Percentiles rank a stretch among this genome's conserved stretches.
phyloP scores from a whole-genome alignment of 2,797 vertebrate species.

The Brotula barbata region DNA sequence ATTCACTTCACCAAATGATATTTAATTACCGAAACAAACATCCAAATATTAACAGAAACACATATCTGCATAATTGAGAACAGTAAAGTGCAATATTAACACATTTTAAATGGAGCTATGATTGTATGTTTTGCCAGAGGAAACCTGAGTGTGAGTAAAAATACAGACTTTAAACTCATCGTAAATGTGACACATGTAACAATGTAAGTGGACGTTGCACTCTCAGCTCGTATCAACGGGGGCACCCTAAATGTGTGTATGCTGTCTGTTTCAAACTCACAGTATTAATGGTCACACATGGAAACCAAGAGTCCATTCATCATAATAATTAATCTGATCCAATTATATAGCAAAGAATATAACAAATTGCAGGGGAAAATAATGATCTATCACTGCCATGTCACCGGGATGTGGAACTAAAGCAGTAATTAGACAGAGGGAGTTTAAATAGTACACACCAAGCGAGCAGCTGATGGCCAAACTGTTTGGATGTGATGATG shows the following conservation, averaged over 20 bases:
- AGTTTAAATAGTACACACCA: constrained; percentile 89
- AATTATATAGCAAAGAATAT: constrained; percentile 99
- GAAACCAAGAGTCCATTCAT: constrained; percentile 95
- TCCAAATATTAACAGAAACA: background rate
- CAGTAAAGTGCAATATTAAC: background rate
- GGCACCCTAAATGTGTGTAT: constrained; percentile 86
- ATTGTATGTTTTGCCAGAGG: background rate
- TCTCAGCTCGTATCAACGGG: constrained; percentile 78
- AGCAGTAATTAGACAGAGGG: constrained; percentile 97
- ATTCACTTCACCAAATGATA: background rate
- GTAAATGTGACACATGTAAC: constrained; percentile 9
- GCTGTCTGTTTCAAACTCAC: constrained; percentile 85
- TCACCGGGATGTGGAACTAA: constrained; percentile 92
- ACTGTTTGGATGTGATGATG: constrained; percentile 89
- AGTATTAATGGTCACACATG: constrained; percentile 91
- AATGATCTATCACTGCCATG: constrained; percentile 99
- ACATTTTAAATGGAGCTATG: background rate
- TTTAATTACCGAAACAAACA: background rate
- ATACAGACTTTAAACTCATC: background rate
- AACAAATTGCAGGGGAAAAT: constrained; percentile 99
- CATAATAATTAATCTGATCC: constrained; percentile 99
- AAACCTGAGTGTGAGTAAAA: background rate
- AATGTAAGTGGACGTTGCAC: constrained; percentile 59
- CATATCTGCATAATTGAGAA: background rate
- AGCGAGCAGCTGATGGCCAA: constrained; percentile 84